Evolutionary conservation across 2,113 vertebrate species (phyloP), one percentile per base, ranked within the genome.

Genomic region (Anolis carolinensis): DNA sequence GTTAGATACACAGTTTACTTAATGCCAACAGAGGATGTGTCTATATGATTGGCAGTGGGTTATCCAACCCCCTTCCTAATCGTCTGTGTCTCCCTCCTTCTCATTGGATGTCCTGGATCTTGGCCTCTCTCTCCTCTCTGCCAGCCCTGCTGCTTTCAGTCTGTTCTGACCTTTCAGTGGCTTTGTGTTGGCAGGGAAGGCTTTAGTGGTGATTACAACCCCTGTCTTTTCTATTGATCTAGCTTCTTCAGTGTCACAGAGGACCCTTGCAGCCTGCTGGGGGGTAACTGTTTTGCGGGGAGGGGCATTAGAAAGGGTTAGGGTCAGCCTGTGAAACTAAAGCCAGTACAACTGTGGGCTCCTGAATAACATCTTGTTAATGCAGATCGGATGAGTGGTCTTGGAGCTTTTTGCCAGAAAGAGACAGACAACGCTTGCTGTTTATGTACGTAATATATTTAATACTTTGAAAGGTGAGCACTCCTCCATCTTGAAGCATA

Each of bases 401-500:
- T 70, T 71, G 67, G 83, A 85, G 83, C 63, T 78, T 79, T 84
- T 85, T 85, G 76, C 83, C 83, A 85, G 83, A 85, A 85, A 85
- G 83, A 14, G 75, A 85, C 48, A 70, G 75, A 78, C 83, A 85
- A 85, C 75, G 75, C 65, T 79, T 85, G 75, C 65, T 79, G 83
- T 78, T 85, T 85, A 79, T 85, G 83, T 85, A 70, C 75, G 75
- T 85, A 70, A 85, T 70, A 85, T 16, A 79, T 79, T 85, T 79
- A 70, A 71, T 67, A 70, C 65, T 85, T 78, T 39, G 79, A 52
- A 79, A 78, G 75, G 48, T 85, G 83, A 85, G 75, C 65, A 11
- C 59, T 67, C 39, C 65, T 78, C 63, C 10, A 62, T 39, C 75
- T 70, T 85, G 83, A 48, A 71, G 44, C 83, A 79, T 32, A 18